Conservation (phyloP, 2,888 invertebrate species). For the Spilosoma lubricipeda region DNA sequence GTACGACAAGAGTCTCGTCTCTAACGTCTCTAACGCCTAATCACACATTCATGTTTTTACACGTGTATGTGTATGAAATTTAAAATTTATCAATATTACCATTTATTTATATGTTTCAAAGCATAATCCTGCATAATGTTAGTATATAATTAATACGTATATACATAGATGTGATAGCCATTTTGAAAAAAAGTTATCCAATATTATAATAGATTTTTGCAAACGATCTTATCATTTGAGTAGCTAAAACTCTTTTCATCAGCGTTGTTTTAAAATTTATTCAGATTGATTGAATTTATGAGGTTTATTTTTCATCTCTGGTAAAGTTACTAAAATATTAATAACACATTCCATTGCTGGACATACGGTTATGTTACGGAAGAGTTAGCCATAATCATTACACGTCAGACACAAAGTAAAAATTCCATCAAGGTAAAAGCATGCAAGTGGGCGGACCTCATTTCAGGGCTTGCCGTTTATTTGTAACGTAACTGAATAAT, state of each 20-base stretch:
- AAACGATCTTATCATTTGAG: too few species aligned
- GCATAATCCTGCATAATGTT: too few species aligned
- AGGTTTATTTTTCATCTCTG: not conserved
- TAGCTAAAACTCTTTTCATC: not conserved
- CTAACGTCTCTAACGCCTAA: too few species aligned
- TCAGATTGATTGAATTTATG: slow-evolving; percentile 20
- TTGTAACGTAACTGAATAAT: slow-evolving; percentile 11
- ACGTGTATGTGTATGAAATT: too few species aligned
- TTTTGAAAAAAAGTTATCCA: too few species aligned
- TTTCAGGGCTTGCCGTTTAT: slow-evolving; percentile 5
- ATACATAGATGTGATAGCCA: too few species aligned
- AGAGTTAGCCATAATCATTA: slow-evolving; percentile 20
- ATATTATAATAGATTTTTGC: too few species aligned
- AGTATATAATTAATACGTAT: too few species aligned
- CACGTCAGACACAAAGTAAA: slow-evolving; percentile 7
- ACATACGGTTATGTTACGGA: slow-evolving; percentile 11
- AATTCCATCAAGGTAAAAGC: slow-evolving; percentile 17
- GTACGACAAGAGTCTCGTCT: too few species aligned
- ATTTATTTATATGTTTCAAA: too few species aligned
- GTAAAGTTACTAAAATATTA: slow-evolving; percentile 14
- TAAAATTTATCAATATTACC: too few species aligned
- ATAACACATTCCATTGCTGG: slow-evolving; percentile 12
- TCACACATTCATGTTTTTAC: too few species aligned
- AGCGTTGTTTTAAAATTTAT: not conserved
- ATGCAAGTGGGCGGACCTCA: slow-evolving; percentile 3